Base-by-base conservation (phyloP, 2,888 invertebrate genomes). In the Mechanitis mazaeus region DNA sequence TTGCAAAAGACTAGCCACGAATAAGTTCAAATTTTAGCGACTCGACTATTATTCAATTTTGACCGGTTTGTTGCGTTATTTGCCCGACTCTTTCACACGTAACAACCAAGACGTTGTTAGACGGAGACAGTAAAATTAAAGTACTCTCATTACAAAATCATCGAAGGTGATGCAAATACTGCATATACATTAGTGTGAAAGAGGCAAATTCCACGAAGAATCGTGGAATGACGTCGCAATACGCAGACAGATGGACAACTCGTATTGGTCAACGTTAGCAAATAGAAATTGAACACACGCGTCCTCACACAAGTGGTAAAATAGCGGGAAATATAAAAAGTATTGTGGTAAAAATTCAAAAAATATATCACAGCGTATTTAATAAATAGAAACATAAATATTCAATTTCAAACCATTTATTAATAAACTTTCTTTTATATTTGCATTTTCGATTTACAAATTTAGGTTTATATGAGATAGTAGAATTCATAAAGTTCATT, bases 181-280 rank as follows among this genome's bases (percentile, higher is more conserved):
- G 55, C 60, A 69, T 71, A 67, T 50, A 38, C 3, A 54, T 73
- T 69, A 67, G 90, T 74, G 76, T 69, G 78, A 90, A 66, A 73
- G 80, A 71, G 78, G 78, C 11, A 69, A 71, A 72, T 72, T 66
- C 71, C 59, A 68, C 61, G 59, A 69, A 71, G 71, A 75, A 75
- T 70, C 73, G 71, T 71, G 60, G 72, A 76, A 73, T 77, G 77
- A 79, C 80, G 77, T 80, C 72, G 77, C 75, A 78, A 79, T 85
- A 87, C 85, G 75, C 83, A 92, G 93, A 92, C 94, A 94, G 94
- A 93, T 94, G 94, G 94, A 94, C 91, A 74, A 75, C 75, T 83
- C 61, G 79, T 71, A 94, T 94, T 94, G 93, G 94, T 75, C 70
- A 69, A 70, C 63, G 68, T 71, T 74, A 74, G 75, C 92, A 81